Base-by-base conservation (phyloP, 2,888 invertebrate genomes). In the Phlogophora meticulosa region DNA sequence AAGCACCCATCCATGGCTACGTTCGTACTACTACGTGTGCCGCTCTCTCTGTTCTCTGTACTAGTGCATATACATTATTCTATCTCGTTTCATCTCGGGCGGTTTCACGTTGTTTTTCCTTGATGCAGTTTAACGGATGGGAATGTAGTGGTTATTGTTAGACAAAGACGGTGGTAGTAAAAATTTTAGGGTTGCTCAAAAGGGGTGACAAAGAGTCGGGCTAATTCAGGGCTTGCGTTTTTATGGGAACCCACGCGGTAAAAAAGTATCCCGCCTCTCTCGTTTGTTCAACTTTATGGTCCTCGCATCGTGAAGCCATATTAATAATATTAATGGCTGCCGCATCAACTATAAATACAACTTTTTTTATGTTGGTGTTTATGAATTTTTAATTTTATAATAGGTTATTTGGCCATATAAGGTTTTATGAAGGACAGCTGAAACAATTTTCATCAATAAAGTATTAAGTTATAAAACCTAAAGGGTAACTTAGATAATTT, bases 101-200 rank as follows among this genome's bases (percentile, higher is more conserved):
- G 91, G 93, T 93, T 94, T 93, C 89, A 92, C 92, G 94, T 94
- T 94, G 93, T 94, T 95, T 95, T 94, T 95, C 94, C 94, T 92
- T 93, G 94, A 94, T 95, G 95, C 95, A 95, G 94, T 94, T 95
- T 94, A 94, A 93, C 93, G 94, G 95, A 94, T 94, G 93, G 92
- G 94, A 95, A 95, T 94, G 94, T 94, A 93, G 94, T 94, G 94
- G 94, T 94, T 94, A 94, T 94, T 94, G 95, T 94, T 94, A 95
- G 95, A 95, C 93, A 95, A 95, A 95, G 95, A 95, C 92, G 92
- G 94, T 94, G 90, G 93, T 92, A 93, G 94, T 93, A 93, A 92
- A 94, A 93, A 89, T 91, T 94, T 94, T 93, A 94, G 94, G 95
- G 95, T 94, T 93, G 94, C 91, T 94, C 91, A 90, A 92, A 94